phyloP scores from a whole-genome alignment of 1,140 invertebrate genomes.

The Drosophila kohkoa region DNA sequence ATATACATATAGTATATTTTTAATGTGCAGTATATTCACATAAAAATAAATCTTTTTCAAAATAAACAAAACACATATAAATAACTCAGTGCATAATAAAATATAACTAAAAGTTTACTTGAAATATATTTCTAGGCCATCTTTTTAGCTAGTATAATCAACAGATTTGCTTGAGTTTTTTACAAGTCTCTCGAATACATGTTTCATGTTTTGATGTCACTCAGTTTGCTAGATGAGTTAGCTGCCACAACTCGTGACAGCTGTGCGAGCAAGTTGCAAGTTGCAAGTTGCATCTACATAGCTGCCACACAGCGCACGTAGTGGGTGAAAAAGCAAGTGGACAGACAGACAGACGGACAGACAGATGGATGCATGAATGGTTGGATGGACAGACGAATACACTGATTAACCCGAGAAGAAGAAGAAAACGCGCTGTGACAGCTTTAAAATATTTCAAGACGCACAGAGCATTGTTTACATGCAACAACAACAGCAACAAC shows the following conservation, averaged over 20 bases:
- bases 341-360: not conserved
- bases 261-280: not conserved
- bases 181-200: too few relatives aligned
- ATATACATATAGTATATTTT: too few relatives aligned
- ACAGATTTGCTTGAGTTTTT: too few relatives aligned
- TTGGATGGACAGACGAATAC: not conserved
- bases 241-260: not conserved
- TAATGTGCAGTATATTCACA: too few relatives aligned
- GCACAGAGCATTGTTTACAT: slow-evolving; percentile 33
- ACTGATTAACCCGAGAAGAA: slow-evolving; percentile 11
- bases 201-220: too few relatives aligned
- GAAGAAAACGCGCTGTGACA: slow-evolving; percentile 13
- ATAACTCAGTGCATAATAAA: too few relatives aligned
- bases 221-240: too few relatives aligned
- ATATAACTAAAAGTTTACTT: too few relatives aligned
- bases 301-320: not conserved
- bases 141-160: too few relatives aligned
- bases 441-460: slow-evolving; percentile 36
- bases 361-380: not conserved
- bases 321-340: not conserved
- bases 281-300: not conserved
- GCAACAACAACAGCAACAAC: slow-evolving; percentile 1
- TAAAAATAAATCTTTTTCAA: too few relatives aligned
- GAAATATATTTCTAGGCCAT: too few relatives aligned
- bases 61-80: too few relatives aligned